phyloP scores from a whole-genome alignment of 2,113 vertebrate species.

The Cnemophilus loriae region DNA sequence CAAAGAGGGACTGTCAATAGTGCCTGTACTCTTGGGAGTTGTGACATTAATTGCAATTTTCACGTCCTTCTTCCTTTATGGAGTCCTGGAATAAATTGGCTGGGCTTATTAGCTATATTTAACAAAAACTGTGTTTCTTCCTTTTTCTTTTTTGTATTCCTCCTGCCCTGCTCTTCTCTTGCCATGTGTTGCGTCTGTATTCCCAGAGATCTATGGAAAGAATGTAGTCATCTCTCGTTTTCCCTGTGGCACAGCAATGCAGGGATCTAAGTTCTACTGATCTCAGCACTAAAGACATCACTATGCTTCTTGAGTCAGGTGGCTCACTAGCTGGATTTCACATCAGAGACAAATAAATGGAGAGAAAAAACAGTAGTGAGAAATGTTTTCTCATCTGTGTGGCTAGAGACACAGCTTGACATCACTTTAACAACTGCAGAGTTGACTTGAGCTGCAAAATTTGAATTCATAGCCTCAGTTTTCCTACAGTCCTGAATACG shows the following conservation, averaged over 20 bases:
- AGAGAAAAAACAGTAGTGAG: neutral
- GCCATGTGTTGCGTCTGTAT: neutral
- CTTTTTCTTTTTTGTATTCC: neutral
- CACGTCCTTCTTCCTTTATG: neutral
- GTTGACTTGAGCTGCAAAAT: neutral
- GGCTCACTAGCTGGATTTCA: neutral
- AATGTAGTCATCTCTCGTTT: neutral
- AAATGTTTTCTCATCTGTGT: neutral
- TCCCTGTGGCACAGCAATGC: neutral
- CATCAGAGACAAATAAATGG: neutral
- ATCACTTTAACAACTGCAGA: neutral
- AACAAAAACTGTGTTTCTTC: neutral
- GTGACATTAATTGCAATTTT: neutral
- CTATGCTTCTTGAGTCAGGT: neutral
- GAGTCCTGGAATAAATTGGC: neutral
- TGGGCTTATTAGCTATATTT: neutral
- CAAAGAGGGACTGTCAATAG: neutral
- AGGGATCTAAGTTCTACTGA: neutral
- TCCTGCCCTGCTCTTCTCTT: neutral
- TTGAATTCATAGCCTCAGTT: neutral
- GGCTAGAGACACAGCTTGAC: neutral
- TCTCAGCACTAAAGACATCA: neutral
- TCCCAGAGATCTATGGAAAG: neutral
- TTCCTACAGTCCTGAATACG: neutral
- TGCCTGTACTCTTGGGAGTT: neutral